These are phyloP conservation scores for Acanthurus leucopareius DNA, from an alignment of 2,797 vertebrate genomes.

Conservation along the genomic window DNA sequence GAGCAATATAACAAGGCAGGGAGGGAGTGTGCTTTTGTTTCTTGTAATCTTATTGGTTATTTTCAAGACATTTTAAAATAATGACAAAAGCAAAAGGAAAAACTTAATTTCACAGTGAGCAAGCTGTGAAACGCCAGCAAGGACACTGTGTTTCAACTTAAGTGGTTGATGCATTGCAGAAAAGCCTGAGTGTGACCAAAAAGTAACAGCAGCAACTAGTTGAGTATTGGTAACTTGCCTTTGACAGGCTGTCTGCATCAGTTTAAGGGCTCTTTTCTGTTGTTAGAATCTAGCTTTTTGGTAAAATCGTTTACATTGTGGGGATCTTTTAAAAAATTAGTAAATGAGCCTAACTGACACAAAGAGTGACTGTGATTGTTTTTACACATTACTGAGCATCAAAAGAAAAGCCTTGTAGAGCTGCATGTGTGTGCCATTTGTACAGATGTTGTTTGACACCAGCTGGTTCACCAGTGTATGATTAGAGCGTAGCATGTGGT, in stretches of 20 bases:
- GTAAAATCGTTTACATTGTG: background rate
- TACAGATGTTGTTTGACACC: constrained; percentile 38
- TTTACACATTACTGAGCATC: background rate
- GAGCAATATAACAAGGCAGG: background rate
- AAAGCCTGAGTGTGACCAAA: background rate
- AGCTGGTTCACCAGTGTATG: constrained; percentile 63
- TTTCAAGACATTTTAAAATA: background rate
- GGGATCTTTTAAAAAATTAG: background rate
- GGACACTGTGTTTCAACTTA: background rate
- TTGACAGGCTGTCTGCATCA: background rate
- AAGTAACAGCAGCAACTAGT: background rate
- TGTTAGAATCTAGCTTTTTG: background rate
- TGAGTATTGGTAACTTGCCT: background rate
- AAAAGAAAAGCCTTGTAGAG: background rate
- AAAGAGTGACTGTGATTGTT: background rate
- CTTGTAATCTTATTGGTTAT: background rate
- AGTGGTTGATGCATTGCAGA: background rate
- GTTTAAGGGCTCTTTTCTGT: background rate
- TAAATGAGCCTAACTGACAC: background rate
- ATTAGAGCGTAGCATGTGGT: constrained; percentile 59
- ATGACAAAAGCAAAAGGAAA: background rate
- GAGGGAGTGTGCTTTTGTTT: background rate
- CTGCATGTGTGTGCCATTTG: background rate
- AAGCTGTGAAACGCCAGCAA: background rate
- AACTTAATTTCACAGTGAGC: background rate